Evolutionary conservation across 1,140 invertebrate species (phyloP).

Genomic region (Drosophila cardini): DNA sequence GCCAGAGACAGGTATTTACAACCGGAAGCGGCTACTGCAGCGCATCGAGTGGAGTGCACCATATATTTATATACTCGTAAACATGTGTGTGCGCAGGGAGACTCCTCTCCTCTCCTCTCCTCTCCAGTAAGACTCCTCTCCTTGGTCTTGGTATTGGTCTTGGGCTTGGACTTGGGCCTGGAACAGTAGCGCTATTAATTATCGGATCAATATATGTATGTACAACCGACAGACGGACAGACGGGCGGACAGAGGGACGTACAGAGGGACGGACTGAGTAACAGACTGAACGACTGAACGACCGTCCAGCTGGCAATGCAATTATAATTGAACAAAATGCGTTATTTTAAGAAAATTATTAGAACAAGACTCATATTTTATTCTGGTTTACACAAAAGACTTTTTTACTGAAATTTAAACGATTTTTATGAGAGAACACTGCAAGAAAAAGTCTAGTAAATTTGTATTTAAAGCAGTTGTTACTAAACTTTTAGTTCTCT

Average conservation of each 20-base stretch:
- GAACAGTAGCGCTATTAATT: constrained; percentile 12
- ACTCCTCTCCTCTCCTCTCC: neutral
- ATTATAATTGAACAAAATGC: neutral
- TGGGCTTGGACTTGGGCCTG: neutral
- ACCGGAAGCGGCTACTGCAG: constrained; percentile 18
- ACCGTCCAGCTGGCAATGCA: neutral
- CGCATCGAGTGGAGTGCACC: constrained; percentile 1
- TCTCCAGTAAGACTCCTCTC: neutral
- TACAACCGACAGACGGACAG: too few species aligned
- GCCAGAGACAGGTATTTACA: constrained; percentile 12
- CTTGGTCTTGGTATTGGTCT: too few species aligned
- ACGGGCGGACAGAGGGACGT: too few species aligned
- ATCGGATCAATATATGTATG: constrained; percentile 8
- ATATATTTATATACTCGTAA: constrained; percentile 12
- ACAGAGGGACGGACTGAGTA: too few species aligned
- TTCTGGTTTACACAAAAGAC: too few species aligned
- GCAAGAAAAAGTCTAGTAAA: too few species aligned
- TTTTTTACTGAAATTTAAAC: too few species aligned
- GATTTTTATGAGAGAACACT: too few species aligned
- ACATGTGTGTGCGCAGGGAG: constrained; percentile 21
- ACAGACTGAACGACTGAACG: too few species aligned
- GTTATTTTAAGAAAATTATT: neutral
- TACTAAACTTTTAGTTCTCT: too few species aligned
- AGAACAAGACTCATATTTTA: too few species aligned
- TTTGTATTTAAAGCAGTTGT: too few species aligned